phyloP scores from a whole-genome alignment of 2,113 vertebrate species.

The Podarcis raffonei region DNA sequence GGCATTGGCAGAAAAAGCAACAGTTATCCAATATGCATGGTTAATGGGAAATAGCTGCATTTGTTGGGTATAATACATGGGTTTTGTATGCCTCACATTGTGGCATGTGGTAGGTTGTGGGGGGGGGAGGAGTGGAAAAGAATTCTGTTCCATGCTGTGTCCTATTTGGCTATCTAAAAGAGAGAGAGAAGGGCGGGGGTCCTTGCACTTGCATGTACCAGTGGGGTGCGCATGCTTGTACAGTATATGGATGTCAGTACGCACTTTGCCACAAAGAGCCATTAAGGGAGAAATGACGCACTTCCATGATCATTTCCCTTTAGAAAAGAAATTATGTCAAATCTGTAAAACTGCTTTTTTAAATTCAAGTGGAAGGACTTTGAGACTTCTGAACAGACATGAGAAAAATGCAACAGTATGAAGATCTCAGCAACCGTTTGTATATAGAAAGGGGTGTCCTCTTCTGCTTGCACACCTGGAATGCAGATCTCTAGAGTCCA shows the following conservation, averaged over 20 bases:
- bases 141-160: slow-evolving; percentile 3
- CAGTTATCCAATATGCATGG: slow-evolving; percentile 29
- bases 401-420: background rate
- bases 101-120: background rate
- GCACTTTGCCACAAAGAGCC: background rate
- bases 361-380: background rate
- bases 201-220: background rate
- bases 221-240: background rate
- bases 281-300: background rate
- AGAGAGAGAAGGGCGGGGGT: background rate
- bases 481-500: background rate
- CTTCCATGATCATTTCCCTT: background rate
- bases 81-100: background rate
- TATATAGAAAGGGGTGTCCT: background rate
- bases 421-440: background rate
- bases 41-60: slow-evolving; percentile 21
- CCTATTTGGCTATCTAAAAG: slow-evolving; percentile 36
- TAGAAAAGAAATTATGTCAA: background rate
- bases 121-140: background rate
- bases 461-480: background rate
- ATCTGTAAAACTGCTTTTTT: background rate
- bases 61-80: background rate
- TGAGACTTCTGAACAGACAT: background rate
- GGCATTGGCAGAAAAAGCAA: slow-evolving; percentile 27
- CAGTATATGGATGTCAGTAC: background rate